Conservation (phyloP, 2,888 invertebrate genomes). For the Phaedon cochleariae region DNA sequence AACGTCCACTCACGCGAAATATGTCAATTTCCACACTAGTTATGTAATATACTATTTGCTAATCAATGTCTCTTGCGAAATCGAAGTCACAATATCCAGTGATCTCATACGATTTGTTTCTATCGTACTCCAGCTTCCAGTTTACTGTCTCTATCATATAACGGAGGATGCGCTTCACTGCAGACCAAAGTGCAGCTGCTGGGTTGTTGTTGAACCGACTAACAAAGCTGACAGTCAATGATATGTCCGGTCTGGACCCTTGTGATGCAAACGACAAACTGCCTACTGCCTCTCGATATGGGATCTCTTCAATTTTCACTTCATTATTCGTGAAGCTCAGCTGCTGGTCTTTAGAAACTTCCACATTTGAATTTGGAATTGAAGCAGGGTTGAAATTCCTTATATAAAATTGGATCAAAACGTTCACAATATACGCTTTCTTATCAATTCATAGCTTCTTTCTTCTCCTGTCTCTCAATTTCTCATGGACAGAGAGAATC, state of each 20-base stretch:
- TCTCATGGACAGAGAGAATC: too few relatives aligned
- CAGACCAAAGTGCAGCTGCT: slow-evolving; percentile 13
- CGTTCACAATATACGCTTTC: background rate
- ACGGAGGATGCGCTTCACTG: slow-evolving; percentile 22
- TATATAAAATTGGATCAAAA: background rate
- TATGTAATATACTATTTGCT: too few relatives aligned
- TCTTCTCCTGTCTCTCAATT: background rate
- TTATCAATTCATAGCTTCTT: too few relatives aligned
- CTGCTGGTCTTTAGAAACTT: background rate
- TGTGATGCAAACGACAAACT: too few relatives aligned
- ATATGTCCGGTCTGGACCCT: slow-evolving; percentile 23
- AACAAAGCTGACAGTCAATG: slow-evolving; percentile 11
- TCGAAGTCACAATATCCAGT: slow-evolving; percentile 15
- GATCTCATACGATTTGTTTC: too few relatives aligned
- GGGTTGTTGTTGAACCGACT: slow-evolving; percentile 16
- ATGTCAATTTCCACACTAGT: too few relatives aligned
- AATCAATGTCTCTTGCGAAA: slow-evolving; percentile 11
- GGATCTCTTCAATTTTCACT: slow-evolving; percentile 9
- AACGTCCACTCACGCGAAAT: too few relatives aligned
- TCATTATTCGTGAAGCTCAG: background rate
- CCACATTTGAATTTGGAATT: too few relatives aligned
- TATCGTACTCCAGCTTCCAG: too few relatives aligned
- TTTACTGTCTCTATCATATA: slow-evolving; percentile 22
- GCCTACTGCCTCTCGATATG: slow-evolving; percentile 1
- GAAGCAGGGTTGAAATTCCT: too few relatives aligned